These are phyloP conservation scores for Phymorhynchus buccinoides DNA, from an alignment of 1,140 invertebrate genomes.

Conservation along the genomic window DNA sequence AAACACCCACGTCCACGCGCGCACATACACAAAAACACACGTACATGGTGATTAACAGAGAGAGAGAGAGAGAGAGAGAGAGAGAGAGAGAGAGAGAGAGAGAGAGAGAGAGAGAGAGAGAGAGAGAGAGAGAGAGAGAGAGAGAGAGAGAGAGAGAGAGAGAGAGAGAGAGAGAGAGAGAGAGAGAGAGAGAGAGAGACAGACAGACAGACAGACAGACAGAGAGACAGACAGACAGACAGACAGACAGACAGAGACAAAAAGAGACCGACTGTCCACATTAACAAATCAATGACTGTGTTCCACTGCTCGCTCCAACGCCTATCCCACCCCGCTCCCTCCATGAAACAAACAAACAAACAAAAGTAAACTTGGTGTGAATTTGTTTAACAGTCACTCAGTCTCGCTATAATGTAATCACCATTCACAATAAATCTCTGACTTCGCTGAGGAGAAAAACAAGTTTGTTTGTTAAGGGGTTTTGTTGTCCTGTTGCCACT, in stretches of 20 bases:
- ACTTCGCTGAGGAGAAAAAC: too few species aligned
- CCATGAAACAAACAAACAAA: too few species aligned
- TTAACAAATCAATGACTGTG: too few species aligned
- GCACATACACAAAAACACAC: not conserved
- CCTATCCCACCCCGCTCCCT: too few species aligned
- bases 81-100: slow-evolving; percentile 2
- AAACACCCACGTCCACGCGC: not conserved
- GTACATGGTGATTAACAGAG: not conserved
- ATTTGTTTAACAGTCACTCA: too few species aligned
- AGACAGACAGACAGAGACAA: too few species aligned
- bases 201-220: not conserved
- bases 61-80: not conserved
- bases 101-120: not conserved
- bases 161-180: not conserved
- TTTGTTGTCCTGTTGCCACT: too few species aligned
- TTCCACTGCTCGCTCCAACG: too few species aligned
- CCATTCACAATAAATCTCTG: too few species aligned
- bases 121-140: not conserved
- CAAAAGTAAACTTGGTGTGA: too few species aligned
- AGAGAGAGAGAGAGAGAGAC: not conserved
- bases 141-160: not conserved
- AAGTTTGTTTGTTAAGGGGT: too few species aligned
- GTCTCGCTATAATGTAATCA: too few species aligned
- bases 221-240: not conserved
- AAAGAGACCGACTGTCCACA: not conserved